phyloP scores from a whole-genome alignment of 1,140 invertebrate genomes.

The Oryctes rhinoceros region DNA sequence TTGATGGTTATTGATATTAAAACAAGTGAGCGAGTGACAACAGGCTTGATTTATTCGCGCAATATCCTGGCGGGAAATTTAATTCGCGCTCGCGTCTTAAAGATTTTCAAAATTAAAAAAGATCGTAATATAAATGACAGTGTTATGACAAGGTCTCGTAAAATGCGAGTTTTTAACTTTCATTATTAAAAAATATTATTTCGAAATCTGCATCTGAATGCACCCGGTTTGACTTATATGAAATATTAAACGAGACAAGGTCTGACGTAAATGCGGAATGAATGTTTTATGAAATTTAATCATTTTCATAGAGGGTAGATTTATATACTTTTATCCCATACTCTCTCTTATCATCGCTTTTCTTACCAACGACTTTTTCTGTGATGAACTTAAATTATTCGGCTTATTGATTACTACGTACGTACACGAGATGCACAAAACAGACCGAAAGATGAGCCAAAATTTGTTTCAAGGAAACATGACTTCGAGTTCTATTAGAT shows the following conservation, averaged over 20 bases:
- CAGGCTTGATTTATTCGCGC: constrained; percentile 54
- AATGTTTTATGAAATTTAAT: constrained; percentile 45
- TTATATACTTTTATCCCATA: background rate
- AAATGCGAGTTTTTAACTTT: constrained; percentile 52
- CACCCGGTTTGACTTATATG: constrained; percentile 44
- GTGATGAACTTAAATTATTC: no score
- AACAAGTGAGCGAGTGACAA: constrained; percentile 52
- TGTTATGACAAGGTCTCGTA: constrained; percentile 53
- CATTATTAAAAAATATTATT: constrained; percentile 57
- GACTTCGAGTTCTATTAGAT: no score
- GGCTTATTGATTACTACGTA: no score
- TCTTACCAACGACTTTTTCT: no score
- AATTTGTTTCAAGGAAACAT: no score
- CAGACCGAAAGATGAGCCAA: no score
- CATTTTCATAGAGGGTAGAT: constrained; percentile 32
- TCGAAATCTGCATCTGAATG: constrained; percentile 53
- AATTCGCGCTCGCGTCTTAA: constrained; percentile 52
- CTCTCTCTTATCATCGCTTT: background rate
- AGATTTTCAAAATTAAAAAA: constrained; percentile 56
- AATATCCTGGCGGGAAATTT: constrained; percentile 56
- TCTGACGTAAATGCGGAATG: constrained; percentile 44
- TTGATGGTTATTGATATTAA: constrained; percentile 53
- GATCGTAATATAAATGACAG: constrained; percentile 57
- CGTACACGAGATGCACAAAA: no score
- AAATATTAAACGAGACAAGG: constrained; percentile 44